phyloP scores from a whole-genome alignment of 2,113 vertebrate genomes.

The Chaenocephalus aceratus region DNA sequence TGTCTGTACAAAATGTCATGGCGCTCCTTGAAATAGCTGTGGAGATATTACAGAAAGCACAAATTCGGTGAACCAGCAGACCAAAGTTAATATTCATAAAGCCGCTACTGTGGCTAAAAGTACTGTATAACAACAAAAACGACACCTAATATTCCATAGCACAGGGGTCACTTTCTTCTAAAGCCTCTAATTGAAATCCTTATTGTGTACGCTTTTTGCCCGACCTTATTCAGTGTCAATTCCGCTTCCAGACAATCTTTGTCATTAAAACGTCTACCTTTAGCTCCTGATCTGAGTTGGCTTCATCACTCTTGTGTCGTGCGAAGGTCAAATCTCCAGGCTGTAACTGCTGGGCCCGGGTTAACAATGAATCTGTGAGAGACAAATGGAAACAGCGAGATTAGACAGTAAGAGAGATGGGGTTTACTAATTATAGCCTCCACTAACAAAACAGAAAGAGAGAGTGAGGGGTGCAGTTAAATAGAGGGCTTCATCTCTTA shows the following conservation, averaged over 20 bases:
- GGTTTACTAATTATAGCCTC: conserved; percentile 79
- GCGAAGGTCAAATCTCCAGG: conserved; percentile 3
- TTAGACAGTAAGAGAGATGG: conserved; percentile 52
- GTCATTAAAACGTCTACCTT: neutral
- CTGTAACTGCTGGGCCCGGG: neutral
- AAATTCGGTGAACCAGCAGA: neutral
- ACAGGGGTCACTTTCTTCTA: neutral
- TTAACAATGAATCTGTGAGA: conserved; percentile 43
- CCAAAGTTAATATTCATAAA: neutral
- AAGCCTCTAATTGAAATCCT: neutral
- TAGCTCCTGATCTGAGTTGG: neutral
- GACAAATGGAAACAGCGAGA: conserved; percentile 54
- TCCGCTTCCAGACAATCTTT: neutral
- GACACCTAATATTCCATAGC: neutral
- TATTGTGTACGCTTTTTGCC: too few species aligned
- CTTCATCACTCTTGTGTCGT: neutral
- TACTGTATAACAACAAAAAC: neutral
- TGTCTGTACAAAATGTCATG: neutral
- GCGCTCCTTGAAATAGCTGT: neutral
- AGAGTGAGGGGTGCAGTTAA: conserved; percentile 71
- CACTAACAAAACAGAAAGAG: conserved; percentile 67
- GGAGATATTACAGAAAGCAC: neutral
- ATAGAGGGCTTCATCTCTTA: conserved; percentile 68
- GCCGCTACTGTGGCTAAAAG: neutral
- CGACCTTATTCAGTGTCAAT: neutral